Base-by-base conservation (phyloP, 35 echinoderm and acorn worm species). In the Apostichopus californicus region DNA sequence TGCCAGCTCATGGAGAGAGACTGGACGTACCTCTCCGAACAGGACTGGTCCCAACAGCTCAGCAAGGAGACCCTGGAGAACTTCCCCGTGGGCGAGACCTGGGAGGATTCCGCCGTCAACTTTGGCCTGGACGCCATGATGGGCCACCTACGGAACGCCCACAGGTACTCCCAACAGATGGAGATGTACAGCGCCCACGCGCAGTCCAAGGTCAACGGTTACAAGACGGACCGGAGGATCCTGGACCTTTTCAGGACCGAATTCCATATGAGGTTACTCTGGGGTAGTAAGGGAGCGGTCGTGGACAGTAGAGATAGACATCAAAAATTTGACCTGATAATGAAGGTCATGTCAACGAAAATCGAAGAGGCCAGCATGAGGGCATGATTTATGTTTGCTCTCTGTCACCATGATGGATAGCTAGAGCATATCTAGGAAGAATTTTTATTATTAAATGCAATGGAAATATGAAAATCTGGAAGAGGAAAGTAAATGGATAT, bases 221-320 rank as follows among this genome's bases (percentile, higher is more conserved):
- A 94, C 63, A 84, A 83, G 14, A 88, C 93, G 8, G 91, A 99
- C 56, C 54, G 93, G n/a, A 92, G 64, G 5, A n/a, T 96, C 17
- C 75, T 99, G 70, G 95, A 95, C 85, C 72, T 90, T 5, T 99
- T 94, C 86, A 94, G 86, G 25, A 94, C 97, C 0, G 97, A 99
- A 63, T 93, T 99, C 46, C 95, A 99, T 60, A 77, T 99, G 92
- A 83, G 95, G 57, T 55, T 96, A 23, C 88, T 99, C 53, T 99
- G 97, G 97, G 97, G 97, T 46, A 93, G 92, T 54, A 96, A 95
- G 82, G 97, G 95, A 64, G 91, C 95, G 14, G 86, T 89, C 2
- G 95, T 92, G 6, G 89, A 90, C 18, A 86, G 85, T 8, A 86
- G 57, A n/a, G 95, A 97, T 9, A 85, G 95, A 10, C 94, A 97